phyloP scores from a whole-genome alignment of 2,888 invertebrate species.

The Eupithecia pulchellata region DNA sequence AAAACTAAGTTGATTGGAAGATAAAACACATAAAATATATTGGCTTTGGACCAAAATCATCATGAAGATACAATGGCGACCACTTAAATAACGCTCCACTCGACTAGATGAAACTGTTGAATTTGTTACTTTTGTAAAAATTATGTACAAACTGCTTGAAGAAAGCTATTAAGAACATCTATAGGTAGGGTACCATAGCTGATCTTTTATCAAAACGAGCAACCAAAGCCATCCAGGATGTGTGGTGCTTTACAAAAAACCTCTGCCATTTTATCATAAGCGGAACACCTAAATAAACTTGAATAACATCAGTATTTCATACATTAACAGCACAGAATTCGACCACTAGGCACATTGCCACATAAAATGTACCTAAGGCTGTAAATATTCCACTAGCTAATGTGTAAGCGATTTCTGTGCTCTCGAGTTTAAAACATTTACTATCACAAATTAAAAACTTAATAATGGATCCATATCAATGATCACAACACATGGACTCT shows the following conservation, averaged over 20 bases:
- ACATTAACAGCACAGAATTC: neutral
- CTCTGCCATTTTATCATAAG: neutral
- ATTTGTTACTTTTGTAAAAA: neutral
- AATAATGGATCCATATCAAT: slow-evolving; percentile 32
- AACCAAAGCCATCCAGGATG: neutral
- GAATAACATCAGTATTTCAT: neutral
- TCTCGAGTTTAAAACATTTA: neutral
- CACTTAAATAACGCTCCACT: neutral
- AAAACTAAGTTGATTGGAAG: neutral
- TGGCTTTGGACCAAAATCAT: slow-evolving; percentile 12
- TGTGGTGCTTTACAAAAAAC: neutral
- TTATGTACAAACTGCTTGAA: neutral
- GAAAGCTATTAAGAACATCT: neutral
- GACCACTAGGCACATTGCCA: neutral
- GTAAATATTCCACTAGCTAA: neutral
- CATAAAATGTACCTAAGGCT: neutral
- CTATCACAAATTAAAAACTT: slow-evolving; percentile 37
- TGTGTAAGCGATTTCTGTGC: neutral
- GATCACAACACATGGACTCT: slow-evolving; percentile 41
- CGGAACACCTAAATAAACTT: neutral
- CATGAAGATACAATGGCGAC: neutral
- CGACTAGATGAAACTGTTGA: slow-evolving; percentile 9
- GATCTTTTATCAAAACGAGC: neutral
- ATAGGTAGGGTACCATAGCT: neutral
- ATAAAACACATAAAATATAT: neutral